These are phyloP conservation scores for Euschistus heros DNA, from an alignment of 1,140 invertebrate genomes.

Conservation along the genomic window DNA sequence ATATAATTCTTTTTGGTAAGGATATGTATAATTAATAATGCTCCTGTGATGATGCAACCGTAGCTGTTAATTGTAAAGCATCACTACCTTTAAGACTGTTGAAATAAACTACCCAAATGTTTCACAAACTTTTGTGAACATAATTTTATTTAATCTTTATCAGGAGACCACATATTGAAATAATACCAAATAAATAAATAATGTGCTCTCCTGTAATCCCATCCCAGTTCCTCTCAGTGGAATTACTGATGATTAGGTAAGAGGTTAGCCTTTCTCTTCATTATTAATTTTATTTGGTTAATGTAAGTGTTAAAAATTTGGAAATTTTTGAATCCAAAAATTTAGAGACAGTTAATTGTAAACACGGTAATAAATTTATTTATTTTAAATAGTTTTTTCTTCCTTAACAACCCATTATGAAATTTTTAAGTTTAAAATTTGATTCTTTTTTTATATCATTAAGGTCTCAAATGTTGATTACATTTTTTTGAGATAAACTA, in stretches of 20 bases:
- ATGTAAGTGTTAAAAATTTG: conserved; percentile 14
- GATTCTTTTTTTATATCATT: no score
- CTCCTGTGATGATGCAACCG: conserved; percentile 32
- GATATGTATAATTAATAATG: conserved; percentile 27
- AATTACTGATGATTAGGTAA: conserved; percentile 10
- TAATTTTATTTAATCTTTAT: background rate
- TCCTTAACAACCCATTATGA: background rate
- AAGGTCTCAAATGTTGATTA: no score
- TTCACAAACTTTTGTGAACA: background rate
- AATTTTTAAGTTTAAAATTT: no score
- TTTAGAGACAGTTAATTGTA: conserved; percentile 13
- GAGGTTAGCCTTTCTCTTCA: conserved; percentile 6
- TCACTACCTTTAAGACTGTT: conserved; percentile 31
- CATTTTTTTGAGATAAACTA: no score
- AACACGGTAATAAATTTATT: conserved; percentile 16
- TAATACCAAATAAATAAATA: background rate
- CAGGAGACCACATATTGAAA: conserved; percentile 9
- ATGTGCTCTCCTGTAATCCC: conserved; percentile 12
- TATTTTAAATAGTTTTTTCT: conserved; percentile 10
- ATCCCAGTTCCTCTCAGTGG: conserved; percentile 11
- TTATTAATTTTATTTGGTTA: conserved; percentile 11
- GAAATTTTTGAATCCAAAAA: conserved; percentile 6
- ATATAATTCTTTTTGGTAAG: conserved; percentile 23
- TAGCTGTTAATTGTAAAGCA: conserved; percentile 27
- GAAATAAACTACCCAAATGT: conserved; percentile 20